Base-by-base conservation (phyloP, 1,140 invertebrate genomes). In the Arctopsyche grandis region DNA sequence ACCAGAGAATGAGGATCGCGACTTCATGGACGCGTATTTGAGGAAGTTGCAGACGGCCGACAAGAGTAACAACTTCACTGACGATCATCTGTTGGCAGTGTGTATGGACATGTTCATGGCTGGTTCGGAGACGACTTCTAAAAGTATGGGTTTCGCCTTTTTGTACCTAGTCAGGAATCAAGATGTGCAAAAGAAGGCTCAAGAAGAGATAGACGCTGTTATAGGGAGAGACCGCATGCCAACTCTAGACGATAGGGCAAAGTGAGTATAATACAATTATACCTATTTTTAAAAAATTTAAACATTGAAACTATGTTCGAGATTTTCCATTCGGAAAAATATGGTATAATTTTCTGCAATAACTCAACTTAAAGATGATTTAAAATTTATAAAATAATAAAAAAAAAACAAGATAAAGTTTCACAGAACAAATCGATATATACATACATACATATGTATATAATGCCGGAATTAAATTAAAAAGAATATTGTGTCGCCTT, bases 1-100 rank as follows among this genome's bases (percentile, higher is more conserved):
- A 78, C 88, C 80, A 82, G 90, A 87, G 38, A 88, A 86, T 22
- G 90, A 91, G 52, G 92, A 93, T 0, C 89, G 93, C 71, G 95
- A 97, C 86, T 92, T 97, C 19, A 96, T 97, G 90, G 95, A 97
- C 83, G 91, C 92, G 9, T 97, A 96, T 84, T 87, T 97, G 16
- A 89, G 94, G 83, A 90, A 91, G 74, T 84, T 94, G 69, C 89
- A 89, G 9, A 86, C 86, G n/a, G 88, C 89, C 9, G 88, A 87
- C 76, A 84, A 87, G n/a, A 79, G 86, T 1, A 88, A 85, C 12
- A 14, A 19, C 16, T 90, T 84, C 84, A 87, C 90, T 82, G 88
- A 89, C 84, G 89, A 89, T 56, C 94, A 95, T 80, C 84, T 96
- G 52, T 85, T 95, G 58, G 93, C 93, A 0, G 91, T 94, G 56